Percentiles rank a stretch among this genome's conserved stretches.
Evolutionary conservation across 1,140 invertebrate species (phyloP).

Genomic region (Cyclargus thomasi): DNA sequence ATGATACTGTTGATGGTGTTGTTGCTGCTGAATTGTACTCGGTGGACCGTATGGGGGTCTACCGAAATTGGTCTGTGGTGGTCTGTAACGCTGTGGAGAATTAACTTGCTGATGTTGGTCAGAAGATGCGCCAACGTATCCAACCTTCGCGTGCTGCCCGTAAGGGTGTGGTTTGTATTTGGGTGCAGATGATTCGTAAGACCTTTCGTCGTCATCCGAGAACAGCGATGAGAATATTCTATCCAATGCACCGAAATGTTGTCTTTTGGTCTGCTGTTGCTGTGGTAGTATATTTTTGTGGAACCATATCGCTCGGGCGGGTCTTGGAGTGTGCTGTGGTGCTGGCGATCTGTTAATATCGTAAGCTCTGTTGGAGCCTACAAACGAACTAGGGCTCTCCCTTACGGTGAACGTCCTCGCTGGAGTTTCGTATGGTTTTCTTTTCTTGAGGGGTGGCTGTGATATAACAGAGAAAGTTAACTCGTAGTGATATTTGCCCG

Average conservation of each 20-base stretch:
- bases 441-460: conserved; percentile 52
- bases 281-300: conserved; percentile 45
- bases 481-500: conserved; percentile 76
- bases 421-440: conserved; percentile 57
- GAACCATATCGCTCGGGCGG: conserved; percentile 56
- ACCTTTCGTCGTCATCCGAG: conserved; percentile 52
- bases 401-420: conserved; percentile 68
- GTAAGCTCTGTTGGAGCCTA: conserved; percentile 31
- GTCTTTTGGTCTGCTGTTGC: conserved; percentile 22
- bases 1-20: not conserved
- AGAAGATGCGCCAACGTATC: conserved; percentile 34
- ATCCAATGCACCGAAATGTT: conserved; percentile 44
- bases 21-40: not conserved
- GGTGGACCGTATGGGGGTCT: conserved; percentile 29
- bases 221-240: conserved; percentile 60
- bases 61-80: conserved; percentile 36
- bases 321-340: conserved; percentile 31
- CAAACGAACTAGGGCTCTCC: conserved; percentile 41
- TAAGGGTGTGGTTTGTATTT: conserved; percentile 44
- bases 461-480: conserved; percentile 79
- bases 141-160: conserved; percentile 43
- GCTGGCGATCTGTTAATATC: conserved; percentile 32
- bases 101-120: conserved; percentile 45
- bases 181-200: conserved; percentile 33
- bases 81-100: conserved; percentile 42